phyloP scores from a whole-genome alignment of 2,113 vertebrate genomes.

The Bolborhynchus lineola region DNA sequence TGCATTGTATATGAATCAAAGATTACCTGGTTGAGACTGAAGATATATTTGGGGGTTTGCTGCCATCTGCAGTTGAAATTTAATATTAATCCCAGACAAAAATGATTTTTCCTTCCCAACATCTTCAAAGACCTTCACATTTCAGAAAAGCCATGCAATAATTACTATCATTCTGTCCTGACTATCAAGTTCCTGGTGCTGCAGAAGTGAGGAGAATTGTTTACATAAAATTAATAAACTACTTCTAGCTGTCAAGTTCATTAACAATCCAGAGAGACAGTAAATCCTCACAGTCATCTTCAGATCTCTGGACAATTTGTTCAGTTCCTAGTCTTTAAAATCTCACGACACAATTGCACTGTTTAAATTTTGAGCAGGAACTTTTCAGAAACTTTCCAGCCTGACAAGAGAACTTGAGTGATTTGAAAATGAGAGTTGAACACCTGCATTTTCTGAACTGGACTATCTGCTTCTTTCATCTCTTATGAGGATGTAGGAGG shows the following conservation, averaged over 20 bases:
- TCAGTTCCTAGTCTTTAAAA: not conserved
- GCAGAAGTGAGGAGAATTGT: not conserved
- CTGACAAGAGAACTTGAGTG: not conserved
- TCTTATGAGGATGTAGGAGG: not conserved
- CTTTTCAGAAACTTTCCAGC: not conserved
- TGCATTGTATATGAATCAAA: not conserved
- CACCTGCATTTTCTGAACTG: not conserved
- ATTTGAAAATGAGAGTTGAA: not conserved
- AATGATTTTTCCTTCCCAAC: not conserved
- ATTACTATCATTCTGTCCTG: not conserved
- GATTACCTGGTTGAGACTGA: not conserved
- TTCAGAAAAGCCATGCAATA: not conserved
- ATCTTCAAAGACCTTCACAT: not conserved
- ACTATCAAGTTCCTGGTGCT: not conserved
- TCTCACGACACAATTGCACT: not conserved
- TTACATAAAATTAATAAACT: not conserved
- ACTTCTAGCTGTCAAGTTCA: not conserved
- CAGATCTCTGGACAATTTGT: not conserved
- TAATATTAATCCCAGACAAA: not conserved
- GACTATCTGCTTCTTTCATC: not conserved
- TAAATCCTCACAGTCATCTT: not conserved
- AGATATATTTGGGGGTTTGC: conserved; percentile 66
- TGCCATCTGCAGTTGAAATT: conserved; percentile 76
- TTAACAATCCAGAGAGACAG: not conserved
- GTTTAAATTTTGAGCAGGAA: not conserved